These are phyloP conservation scores for Diadumene lineata DNA, from an alignment of 92 coral and sea anemone genomes.

Conservation along the genomic window DNA sequence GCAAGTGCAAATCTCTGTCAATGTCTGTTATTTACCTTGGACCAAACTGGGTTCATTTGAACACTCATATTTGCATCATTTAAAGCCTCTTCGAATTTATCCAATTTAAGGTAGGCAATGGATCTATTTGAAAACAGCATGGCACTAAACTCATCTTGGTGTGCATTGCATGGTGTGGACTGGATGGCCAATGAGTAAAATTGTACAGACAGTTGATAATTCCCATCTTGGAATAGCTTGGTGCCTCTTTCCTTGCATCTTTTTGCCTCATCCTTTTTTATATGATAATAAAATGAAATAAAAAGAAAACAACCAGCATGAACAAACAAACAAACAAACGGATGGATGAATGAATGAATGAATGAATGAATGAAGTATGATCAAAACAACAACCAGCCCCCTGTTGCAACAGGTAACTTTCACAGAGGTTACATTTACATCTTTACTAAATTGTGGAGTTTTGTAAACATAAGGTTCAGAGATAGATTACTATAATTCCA, in stretches of 20 bases:
- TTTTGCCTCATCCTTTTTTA: slow-evolving; percentile 69
- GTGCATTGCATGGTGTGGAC: slow-evolving; percentile 15
- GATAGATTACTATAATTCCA: no score
- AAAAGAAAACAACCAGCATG: no score
- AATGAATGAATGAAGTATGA: no score
- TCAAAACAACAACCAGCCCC: no score
- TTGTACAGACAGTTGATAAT: slow-evolving; percentile 41
- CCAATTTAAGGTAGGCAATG: slow-evolving; percentile 32
- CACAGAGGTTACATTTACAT: no score
- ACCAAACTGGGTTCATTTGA: slow-evolving; percentile 30
- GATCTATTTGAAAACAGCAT: slow-evolving; percentile 51
- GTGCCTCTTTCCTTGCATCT: slow-evolving; percentile 90
- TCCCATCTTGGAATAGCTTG: slow-evolving; percentile 63
- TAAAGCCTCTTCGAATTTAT: slow-evolving; percentile 35
- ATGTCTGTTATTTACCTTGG: slow-evolving; percentile 2
- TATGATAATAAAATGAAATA: slow-evolving; percentile 3
- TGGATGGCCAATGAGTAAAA: slow-evolving; percentile 73
- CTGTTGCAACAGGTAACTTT: no score
- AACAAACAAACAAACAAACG: no score
- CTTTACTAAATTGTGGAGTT: no score
- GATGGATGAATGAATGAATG: no score
- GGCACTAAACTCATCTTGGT: slow-evolving; percentile 30
- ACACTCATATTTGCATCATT: slow-evolving; percentile 53
- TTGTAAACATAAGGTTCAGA: no score
- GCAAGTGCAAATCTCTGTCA: no score